Evolutionary conservation across 2,113 vertebrate species (phyloP).

Genomic region (Gavia stellata): DNA sequence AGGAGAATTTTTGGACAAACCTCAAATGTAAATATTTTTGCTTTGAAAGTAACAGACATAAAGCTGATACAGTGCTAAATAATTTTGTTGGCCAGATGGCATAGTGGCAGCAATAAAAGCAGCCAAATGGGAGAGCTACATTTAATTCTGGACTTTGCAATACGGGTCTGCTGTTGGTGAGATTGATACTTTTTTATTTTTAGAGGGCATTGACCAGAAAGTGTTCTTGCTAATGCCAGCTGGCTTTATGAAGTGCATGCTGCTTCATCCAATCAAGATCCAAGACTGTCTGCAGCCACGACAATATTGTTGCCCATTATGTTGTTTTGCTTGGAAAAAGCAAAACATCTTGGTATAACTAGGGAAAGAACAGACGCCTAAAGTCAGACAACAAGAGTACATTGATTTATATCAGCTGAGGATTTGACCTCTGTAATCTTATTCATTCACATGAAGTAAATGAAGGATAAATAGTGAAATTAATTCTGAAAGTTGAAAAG

Average conservation of each 20-base stretch:
- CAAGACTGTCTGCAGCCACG: background rate
- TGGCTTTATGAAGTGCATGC: slow-evolving; percentile 29
- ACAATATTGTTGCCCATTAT: background rate
- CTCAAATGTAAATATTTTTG: slow-evolving; percentile 32
- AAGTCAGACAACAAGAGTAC: background rate
- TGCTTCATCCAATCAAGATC: slow-evolving; percentile 17
- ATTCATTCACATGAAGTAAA: background rate
- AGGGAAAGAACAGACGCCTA: background rate
- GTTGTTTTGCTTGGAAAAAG: background rate
- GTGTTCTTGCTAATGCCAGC: slow-evolving; percentile 26
- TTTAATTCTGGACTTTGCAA: slow-evolving; percentile 22
- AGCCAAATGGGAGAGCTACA: background rate
- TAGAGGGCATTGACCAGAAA: slow-evolving; percentile 60
- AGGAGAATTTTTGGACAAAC: slow-evolving; percentile 3
- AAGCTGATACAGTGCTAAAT: background rate
- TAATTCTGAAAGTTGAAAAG: background rate
- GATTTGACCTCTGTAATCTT: background rate
- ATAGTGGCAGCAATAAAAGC: background rate
- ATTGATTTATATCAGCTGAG: background rate
- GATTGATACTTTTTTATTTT: slow-evolving; percentile 40
- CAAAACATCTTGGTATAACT: background rate
- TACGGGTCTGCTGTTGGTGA: background rate
- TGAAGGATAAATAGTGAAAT: background rate
- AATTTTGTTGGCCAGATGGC: slow-evolving; percentile 21
- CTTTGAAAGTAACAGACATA: slow-evolving; percentile 9